Evolutionary conservation across 2,797 vertebrate species (phyloP).

Genomic region (Mycteria americana): DNA sequence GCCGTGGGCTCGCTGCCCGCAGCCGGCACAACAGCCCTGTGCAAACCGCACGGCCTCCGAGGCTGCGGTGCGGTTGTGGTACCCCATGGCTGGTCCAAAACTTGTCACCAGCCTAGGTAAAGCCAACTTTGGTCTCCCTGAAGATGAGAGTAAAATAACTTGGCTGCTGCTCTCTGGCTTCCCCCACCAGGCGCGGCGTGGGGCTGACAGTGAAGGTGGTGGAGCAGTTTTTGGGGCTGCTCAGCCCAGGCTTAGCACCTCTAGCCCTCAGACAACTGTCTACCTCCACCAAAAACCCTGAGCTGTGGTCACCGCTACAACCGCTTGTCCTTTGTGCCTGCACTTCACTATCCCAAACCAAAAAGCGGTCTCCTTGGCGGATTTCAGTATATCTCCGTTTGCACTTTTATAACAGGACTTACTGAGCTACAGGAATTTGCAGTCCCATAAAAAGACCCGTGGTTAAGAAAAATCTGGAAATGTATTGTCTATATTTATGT

Average conservation of each 20-base stretch:
- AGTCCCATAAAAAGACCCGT: background rate
- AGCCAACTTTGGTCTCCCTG: background rate
- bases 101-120: background rate
- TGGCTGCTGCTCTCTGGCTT: background rate
- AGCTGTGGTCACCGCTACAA: background rate
- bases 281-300: background rate
- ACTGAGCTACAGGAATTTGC: background rate
- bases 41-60: rapidly evolving
- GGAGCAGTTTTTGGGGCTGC: background rate
- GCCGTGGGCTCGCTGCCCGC: rapidly evolving
- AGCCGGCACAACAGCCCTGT: background rate
- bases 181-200: rapidly evolving
- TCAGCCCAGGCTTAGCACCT: background rate
- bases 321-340: background rate
- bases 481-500: background rate
- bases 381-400: background rate
- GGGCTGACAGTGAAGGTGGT: background rate
- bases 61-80: rapidly evolving
- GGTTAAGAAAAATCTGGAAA: background rate
- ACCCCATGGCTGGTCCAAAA: background rate
- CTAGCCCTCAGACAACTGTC: background rate
- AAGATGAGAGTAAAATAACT: background rate
- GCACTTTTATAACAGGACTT: background rate
- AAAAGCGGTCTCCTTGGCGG: rapidly evolving
- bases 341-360: background rate